A percentile compares a stretch with the other conserved stretches of the same genome.
Conservation (phyloP, 2,888 invertebrate genomes). For the Dryobotodes eremita region DNA sequence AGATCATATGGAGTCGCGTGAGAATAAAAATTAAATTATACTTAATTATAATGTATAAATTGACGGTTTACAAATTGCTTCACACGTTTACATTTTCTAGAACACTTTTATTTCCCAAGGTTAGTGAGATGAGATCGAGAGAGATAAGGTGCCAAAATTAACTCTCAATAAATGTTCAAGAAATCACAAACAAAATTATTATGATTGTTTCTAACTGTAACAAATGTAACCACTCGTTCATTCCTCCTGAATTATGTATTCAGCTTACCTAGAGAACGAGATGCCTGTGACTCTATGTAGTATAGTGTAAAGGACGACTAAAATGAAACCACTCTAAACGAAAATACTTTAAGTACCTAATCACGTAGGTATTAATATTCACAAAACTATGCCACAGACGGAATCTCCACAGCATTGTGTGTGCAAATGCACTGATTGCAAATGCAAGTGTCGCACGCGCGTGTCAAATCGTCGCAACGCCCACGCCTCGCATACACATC, state of each 20-base stretch:
- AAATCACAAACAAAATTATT: background rate
- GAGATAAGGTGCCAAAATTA: too few relatives aligned
- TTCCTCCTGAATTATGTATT: background rate
- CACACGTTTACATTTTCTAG: slow-evolving; percentile 3
- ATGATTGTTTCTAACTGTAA: background rate
- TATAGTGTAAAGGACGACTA: background rate
- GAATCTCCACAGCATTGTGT: slow-evolving; percentile 58
- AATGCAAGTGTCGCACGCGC: slow-evolving; percentile 84
- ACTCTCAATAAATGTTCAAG: background rate
- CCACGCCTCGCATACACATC: slow-evolving; percentile 74
- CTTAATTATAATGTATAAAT: slow-evolving; percentile 40
- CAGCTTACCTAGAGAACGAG: background rate
- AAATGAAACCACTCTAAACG: background rate
- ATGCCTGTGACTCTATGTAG: background rate
- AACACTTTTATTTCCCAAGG: background rate
- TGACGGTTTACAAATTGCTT: slow-evolving; percentile 24
- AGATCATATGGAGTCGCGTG: slow-evolving; percentile 72
- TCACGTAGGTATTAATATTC: background rate
- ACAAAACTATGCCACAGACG: slow-evolving; percentile 23
- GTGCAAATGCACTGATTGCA: slow-evolving; percentile 79
- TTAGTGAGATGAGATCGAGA: background rate
- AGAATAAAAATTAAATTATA: slow-evolving; percentile 63
- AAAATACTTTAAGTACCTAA: background rate
- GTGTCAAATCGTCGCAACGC: slow-evolving; percentile 85
- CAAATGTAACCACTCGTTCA: background rate